Evolutionary conservation across 1,140 invertebrate genomes (phyloP).

Genomic region (Stegodyphus mimosarum): DNA sequence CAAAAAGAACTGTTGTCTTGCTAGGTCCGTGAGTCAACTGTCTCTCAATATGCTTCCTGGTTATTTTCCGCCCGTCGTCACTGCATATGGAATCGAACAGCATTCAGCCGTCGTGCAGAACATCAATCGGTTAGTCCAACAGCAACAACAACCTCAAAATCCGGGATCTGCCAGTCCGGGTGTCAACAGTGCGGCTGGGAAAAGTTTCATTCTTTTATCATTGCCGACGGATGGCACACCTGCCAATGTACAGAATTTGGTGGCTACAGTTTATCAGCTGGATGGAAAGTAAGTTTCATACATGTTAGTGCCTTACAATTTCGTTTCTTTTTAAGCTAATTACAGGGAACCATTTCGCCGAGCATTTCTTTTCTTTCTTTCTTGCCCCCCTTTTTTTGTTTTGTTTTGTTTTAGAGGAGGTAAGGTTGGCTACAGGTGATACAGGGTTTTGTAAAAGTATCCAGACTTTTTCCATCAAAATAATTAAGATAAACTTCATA

Average conservation of each 20-base stretch:
- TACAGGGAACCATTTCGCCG: no score
- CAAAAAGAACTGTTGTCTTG: not conserved
- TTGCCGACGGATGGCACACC: not conserved
- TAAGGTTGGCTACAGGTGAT: no score
- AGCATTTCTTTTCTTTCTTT: no score
- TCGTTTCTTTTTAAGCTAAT: no score
- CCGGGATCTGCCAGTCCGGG: slow-evolving; percentile 5
- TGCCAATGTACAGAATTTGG: slow-evolving; percentile 41
- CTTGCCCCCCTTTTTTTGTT: no score
- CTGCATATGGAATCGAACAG: slow-evolving; percentile 44
- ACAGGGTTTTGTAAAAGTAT: no score
- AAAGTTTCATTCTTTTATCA: slow-evolving; percentile 57
- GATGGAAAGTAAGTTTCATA: slow-evolving; percentile 33
- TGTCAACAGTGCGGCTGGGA: slow-evolving; percentile 5
- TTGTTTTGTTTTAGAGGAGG: no score
- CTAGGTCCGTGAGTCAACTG: slow-evolving; percentile 52
- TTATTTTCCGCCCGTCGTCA: slow-evolving; percentile 51
- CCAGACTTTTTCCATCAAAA: no score
- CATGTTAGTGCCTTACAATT: no score
- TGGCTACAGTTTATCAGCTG: slow-evolving; percentile 45
- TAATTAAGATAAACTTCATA: no score
- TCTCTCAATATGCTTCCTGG: slow-evolving; percentile 59
- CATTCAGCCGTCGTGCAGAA: slow-evolving; percentile 55
- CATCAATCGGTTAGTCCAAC: slow-evolving; percentile 32
- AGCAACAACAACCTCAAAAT: slow-evolving; percentile 1